Percentiles rank a stretch among this genome's conserved stretches.
Conservation (phyloP, 92 coral and sea anemone genomes). For the Muricea muricata region DNA sequence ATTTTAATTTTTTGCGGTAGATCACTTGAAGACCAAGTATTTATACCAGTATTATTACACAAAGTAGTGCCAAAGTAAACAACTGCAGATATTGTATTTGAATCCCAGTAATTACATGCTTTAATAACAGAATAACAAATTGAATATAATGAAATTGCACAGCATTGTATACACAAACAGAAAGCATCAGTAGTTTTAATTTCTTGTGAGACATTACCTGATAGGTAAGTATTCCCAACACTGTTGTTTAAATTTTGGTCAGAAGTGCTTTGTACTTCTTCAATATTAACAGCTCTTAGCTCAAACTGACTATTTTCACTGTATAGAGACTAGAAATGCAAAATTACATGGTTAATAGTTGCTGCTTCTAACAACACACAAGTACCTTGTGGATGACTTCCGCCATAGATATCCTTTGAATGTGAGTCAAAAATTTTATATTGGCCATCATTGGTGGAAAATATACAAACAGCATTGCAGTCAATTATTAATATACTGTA, state of each 20-base stretch:
- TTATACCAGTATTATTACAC: not conserved
- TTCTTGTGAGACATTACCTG: not conserved
- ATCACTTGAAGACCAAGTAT: constrained; percentile 10
- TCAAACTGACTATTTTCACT: not conserved
- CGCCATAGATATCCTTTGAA: constrained; percentile 62
- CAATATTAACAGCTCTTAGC: not conserved
- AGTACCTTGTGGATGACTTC: constrained; percentile 61
- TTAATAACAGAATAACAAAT: constrained; percentile 70
- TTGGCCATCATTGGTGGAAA: constrained; percentile 43
- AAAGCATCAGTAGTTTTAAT: constrained; percentile 15
- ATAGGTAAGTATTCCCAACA: not conserved
- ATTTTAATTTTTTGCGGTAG: not conserved
- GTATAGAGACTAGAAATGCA: no score
- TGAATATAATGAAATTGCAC: constrained; percentile 65
- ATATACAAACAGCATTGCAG: constrained; percentile 42
- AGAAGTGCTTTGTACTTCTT: no score
- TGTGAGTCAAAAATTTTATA: constrained; percentile 61
- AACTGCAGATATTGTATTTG: constrained; percentile 55
- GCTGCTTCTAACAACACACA: constrained; percentile 47
- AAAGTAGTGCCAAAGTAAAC: constrained; percentile 50
- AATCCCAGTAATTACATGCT: constrained; percentile 65
- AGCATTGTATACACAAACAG: constrained; percentile 38
- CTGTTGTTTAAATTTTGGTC: not conserved
- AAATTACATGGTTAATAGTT: not conserved
- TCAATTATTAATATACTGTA: constrained; percentile 64